These are phyloP conservation scores for Morinoia aosen DNA, from an alignment of 2,888 invertebrate species.

Conservation along the genomic window DNA sequence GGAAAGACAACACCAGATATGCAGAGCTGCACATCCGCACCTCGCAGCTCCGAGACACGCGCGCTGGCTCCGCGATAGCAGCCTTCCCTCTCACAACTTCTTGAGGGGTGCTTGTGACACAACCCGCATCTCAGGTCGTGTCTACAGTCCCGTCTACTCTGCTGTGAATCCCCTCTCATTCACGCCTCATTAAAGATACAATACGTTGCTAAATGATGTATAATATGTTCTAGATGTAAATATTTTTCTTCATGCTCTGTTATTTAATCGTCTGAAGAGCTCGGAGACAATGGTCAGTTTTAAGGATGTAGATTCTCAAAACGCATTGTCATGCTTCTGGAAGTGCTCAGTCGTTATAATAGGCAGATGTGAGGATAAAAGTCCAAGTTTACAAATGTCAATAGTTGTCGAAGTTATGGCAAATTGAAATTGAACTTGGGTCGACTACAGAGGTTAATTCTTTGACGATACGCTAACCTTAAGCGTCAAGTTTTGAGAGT, in stretches of 20 bases:
- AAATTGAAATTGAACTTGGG: not conserved
- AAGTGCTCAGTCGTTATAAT: too few relatives aligned
- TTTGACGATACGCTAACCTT: not conserved
- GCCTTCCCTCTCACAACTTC: not conserved
- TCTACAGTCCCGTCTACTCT: not conserved
- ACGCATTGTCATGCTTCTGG: too few relatives aligned
- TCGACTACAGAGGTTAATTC: not conserved
- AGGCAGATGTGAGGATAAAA: not conserved
- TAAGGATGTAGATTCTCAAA: too few relatives aligned
- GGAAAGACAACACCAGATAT: not conserved
- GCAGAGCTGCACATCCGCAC: not conserved
- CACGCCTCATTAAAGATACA: too few relatives aligned
- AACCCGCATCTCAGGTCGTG: not conserved
- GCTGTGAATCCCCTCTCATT: not conserved
- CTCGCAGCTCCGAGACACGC: not conserved
- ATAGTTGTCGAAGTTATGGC: too few relatives aligned
- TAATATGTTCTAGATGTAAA: too few relatives aligned
- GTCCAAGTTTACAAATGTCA: not conserved
- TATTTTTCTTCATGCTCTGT: too few relatives aligned
- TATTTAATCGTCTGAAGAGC: too few relatives aligned
- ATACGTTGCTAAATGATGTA: too few relatives aligned
- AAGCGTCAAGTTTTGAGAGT: not conserved
- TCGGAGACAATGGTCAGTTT: too few relatives aligned
- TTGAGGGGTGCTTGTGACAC: not conserved
- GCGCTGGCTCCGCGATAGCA: not conserved